Percentiles rank a stretch among this genome's conserved stretches.
Evolutionary conservation across 2,113 vertebrate species (phyloP).

Genomic region (Anhinga anhinga): DNA sequence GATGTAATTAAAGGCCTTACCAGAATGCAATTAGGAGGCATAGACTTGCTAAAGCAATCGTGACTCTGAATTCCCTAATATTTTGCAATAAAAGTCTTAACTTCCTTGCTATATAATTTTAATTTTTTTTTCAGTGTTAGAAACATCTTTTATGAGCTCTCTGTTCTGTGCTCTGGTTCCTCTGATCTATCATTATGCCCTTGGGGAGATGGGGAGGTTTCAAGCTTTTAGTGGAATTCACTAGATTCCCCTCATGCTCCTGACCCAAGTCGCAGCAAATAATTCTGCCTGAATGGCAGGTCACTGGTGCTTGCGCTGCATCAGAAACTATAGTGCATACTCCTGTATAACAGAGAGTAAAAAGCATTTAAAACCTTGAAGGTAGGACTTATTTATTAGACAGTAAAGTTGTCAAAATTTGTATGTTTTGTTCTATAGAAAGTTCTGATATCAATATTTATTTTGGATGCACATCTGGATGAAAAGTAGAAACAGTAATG

Average conservation of each 20-base stretch:
- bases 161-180: neutral
- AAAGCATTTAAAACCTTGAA: neutral
- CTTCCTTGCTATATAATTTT: neutral
- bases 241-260: neutral
- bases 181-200: neutral
- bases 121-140: neutral
- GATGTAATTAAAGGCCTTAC: neutral
- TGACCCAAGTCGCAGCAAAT: neutral
- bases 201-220: neutral
- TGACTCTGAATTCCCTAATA: neutral
- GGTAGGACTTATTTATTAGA: neutral
- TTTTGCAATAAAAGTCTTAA: neutral
- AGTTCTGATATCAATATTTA: conserved; percentile 12
- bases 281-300: neutral
- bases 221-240: neutral
- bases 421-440: neutral
- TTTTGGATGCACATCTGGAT: neutral
- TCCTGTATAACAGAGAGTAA: neutral
- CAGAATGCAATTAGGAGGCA: neutral
- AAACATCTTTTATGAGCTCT: neutral
- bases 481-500: neutral
- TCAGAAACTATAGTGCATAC: neutral
- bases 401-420: neutral
- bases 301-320: neutral
- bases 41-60: accelerated